Base-by-base conservation (phyloP, 2,113 vertebrate genomes). In the Steatornis caripensis region DNA sequence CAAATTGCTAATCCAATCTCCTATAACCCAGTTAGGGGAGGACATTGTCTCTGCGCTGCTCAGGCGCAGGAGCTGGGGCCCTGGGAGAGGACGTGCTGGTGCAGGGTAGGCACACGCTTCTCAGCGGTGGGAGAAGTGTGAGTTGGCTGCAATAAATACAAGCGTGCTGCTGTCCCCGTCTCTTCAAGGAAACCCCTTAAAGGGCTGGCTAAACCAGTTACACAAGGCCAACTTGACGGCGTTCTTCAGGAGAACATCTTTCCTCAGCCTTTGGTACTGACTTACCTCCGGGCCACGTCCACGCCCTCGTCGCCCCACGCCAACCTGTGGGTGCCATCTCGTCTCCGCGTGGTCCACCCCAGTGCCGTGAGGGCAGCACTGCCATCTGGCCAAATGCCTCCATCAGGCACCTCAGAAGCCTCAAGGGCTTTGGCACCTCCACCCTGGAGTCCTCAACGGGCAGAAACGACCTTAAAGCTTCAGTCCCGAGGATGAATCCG, bases 1-100 rank as follows among this genome's bases (percentile, higher is more conserved):
- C 96, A 98, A 99, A 99, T 99, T 98, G 98, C 98, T 99, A 98
- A 99, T 98, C 98, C 95, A 98, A 99, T 99, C 98, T 97, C 97
- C 91, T 96, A 71, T 99, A 99, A 99, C 98, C 93, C 93, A 96
- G 98, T 99, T 99, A 99, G 96, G 95, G 96, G 96, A 97, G 97
- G 89, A 95, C 96, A 97, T 93, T 53, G 92, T 87, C 89, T 93
- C 85, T 12, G 72, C 43, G 92, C 87, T 76, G 71, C 92, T 87
- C 46, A 46, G 90, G 86, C 1, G 4, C 54, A 12, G 23, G 82
- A 87, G 66, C 85, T 60, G 70, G 46, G 58, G 90, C 74, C 23
- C 9, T 6, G 71, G 48, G 45, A 54, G 51, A 80, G 43, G 87
- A 83, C 1, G 4, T 65, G 87, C 75, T 46, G 69, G 58, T 70